Conservation (phyloP, 2,888 invertebrate species). For the Cordilura impudica region DNA sequence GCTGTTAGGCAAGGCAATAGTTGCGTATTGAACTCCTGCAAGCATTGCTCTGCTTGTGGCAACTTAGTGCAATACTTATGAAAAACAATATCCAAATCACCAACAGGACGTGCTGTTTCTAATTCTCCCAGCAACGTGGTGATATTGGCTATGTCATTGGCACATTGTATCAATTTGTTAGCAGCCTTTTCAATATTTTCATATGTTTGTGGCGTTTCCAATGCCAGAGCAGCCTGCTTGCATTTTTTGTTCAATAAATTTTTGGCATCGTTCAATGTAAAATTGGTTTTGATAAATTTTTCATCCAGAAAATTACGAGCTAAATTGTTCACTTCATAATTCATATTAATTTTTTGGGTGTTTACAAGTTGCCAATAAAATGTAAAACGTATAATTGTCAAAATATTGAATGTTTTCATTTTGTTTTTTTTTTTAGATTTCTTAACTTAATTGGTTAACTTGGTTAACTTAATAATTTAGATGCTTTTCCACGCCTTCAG, state of each 20-base stretch:
- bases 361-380: not conserved
- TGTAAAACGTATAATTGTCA: not conserved
- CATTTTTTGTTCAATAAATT: slow-evolving; percentile 82
- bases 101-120: slow-evolving; percentile 82
- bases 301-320: slow-evolving; percentile 66
- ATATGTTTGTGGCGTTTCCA: slow-evolving; percentile 67
- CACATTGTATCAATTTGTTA: slow-evolving; percentile 59
- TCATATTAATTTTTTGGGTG: not conserved
- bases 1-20: slow-evolving; percentile 82
- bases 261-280: slow-evolving; percentile 78
- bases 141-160: slow-evolving; percentile 79
- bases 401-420: not conserved
- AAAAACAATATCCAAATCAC: slow-evolving; percentile 84
- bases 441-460: not conserved
- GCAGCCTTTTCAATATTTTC: slow-evolving; percentile 64
- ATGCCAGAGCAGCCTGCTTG: slow-evolving; percentile 80
- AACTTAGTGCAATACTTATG: slow-evolving; percentile 84
- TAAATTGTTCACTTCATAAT: slow-evolving; percentile 21
- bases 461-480: not conserved
- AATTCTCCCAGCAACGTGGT: slow-evolving; percentile 82
- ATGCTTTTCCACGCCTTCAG: no score
- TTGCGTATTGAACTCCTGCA: slow-evolving; percentile 80
- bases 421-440: not conserved
- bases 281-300: slow-evolving; percentile 62
- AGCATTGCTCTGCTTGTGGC: slow-evolving; percentile 78